Percentiles rank a stretch among this genome's conserved stretches.
Conservation (phyloP, 2,113 vertebrate species). For the Dicerorhinus sumatrensis region DNA sequence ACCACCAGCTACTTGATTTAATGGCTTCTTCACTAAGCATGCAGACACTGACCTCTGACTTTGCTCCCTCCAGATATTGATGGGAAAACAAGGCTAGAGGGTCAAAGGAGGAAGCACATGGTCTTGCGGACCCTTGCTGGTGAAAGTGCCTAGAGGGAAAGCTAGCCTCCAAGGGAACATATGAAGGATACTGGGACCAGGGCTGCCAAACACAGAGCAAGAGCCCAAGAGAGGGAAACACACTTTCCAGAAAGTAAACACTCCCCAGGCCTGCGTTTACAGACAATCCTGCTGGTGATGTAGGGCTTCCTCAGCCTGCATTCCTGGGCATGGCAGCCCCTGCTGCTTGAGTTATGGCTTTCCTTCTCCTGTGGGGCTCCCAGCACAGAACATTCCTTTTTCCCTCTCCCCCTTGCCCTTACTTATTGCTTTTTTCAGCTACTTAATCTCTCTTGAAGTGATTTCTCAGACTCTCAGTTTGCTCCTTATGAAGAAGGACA, state of each 20-base stretch:
- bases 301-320: background rate
- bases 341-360: background rate
- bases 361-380: background rate
- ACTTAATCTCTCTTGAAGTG: slow-evolving; percentile 36
- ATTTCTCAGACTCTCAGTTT: background rate
- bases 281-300: background rate
- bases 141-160: background rate
- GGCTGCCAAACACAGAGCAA: background rate
- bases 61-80: background rate
- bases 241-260: slow-evolving; percentile 39
- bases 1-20: background rate
- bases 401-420: background rate
- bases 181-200: background rate
- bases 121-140: background rate
- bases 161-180: background rate
- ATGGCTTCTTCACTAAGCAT: background rate
- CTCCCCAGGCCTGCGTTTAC: background rate
- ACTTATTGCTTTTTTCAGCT: background rate
- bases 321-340: background rate
- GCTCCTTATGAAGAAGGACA: background rate
- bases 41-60: background rate
- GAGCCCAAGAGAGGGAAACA: background rate
- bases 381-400: background rate
- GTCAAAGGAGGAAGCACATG: background rate
- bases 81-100: background rate